Evolutionary conservation across 35 echinoderm and acorn worm species (phyloP), one percentile per base, ranked within the genome.

Genomic region (Heliocidaris erythrogramma): DNA sequence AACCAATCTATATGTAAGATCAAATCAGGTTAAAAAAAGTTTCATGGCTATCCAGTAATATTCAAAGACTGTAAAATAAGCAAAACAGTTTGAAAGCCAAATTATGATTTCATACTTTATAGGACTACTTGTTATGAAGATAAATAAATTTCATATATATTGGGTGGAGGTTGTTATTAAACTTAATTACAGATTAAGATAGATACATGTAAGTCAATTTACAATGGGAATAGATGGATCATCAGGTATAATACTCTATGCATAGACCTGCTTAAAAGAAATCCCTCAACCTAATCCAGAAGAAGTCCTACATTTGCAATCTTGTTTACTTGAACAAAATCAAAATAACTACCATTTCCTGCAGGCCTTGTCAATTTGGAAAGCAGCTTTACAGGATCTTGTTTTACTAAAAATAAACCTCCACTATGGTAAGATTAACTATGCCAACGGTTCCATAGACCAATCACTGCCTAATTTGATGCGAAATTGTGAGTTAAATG

Each of bases 391-490:
- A 78, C 21, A 24, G 17, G 65, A 78, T 78, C 65, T 18, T 42
- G 35, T 42, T 78, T 78, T 18, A 78, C 21, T 78, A 5, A 78
- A 78, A 78, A 78, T 78, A 78, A 78, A 24, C 27, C 65, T 27
- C n/a, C 18, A 78, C 27, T 78, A 78, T 27, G 65, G 65, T 27
- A 78, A 78, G 65, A 78, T 78, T 78, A n/a, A 78, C 65, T 78
- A 24, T 78, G 65, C 65, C 65, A n/a, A 78, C 18, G 59, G 12
- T 18, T 60, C 18, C 59, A 60, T 14, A 60, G 12, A 60, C 59
- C 59, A 60, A 12, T 78, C 65, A 78, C 65, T 78, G 65, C 65
- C 65, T 78, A 78, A 78, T 78, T 78, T 78, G 65, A 78, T 78
- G 65, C 65, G 2, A 78, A 78, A 78, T 78, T 78, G 65, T n/a